Evolutionary conservation across 64 coral and sea anemone genomes (phyloP).

Genomic region (Stylophora pistillata): DNA sequence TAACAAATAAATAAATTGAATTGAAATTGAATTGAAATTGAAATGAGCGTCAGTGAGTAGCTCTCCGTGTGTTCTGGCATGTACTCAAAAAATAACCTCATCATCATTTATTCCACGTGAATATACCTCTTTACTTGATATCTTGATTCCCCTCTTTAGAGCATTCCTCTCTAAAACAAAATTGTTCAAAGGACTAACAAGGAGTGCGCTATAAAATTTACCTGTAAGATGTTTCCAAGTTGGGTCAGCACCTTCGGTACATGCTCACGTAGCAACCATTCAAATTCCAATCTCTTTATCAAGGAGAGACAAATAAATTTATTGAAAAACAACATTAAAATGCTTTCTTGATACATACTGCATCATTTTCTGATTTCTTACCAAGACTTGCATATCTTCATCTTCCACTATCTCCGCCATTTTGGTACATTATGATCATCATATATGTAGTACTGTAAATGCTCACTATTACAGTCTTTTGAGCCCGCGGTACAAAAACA

Average conservation of each 20-base stretch:
- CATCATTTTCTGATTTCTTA: not conserved
- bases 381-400: constrained; percentile 62
- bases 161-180: not conserved
- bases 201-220: not conserved
- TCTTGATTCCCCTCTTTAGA: too few relatives aligned
- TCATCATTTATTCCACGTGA: too few relatives aligned
- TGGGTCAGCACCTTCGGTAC: constrained; percentile 65
- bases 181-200: not conserved
- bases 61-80: too few relatives aligned
- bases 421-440: not conserved
- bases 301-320: not conserved
- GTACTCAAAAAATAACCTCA: too few relatives aligned
- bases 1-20: too few relatives aligned
- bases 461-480: not conserved
- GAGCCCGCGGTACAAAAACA: constrained; percentile 34
- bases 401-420: constrained; percentile 53
- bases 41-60: too few relatives aligned
- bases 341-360: too few relatives aligned
- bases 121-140: too few relatives aligned
- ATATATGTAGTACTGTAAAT: too few relatives aligned
- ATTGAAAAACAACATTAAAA: not conserved
- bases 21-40: too few relatives aligned
- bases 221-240: constrained; percentile 53
- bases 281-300: constrained; percentile 65
- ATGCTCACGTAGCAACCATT: constrained; percentile 64